Percentiles rank a stretch among this genome's conserved stretches.
Evolutionary conservation across 2,888 invertebrate genomes (phyloP).

Genomic region (Amphiduros pacificus): DNA sequence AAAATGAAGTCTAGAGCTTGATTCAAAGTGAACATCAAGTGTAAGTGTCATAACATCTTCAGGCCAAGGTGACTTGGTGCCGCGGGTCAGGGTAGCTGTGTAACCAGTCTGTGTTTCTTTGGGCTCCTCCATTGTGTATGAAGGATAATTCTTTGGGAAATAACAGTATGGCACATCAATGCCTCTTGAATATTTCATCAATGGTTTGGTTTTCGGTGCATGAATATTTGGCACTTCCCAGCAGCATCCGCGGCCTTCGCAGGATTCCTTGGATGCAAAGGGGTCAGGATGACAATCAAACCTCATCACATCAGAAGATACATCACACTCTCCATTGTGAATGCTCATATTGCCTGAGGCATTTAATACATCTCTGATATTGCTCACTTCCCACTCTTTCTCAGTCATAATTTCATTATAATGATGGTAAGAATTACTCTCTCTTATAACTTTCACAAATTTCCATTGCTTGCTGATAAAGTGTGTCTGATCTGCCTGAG

Average conservation of each 20-base stretch:
- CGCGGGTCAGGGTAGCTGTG: constrained; percentile 15
- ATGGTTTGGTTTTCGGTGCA: too few relatives aligned
- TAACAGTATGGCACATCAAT: constrained; percentile 29
- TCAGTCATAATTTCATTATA: too few relatives aligned
- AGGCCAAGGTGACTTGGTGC: constrained; percentile 28
- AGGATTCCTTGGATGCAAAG: constrained; percentile 7
- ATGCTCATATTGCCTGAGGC: too few relatives aligned
- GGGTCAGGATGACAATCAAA: constrained; percentile 33
- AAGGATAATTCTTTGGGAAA: constrained; percentile 29
- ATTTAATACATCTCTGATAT: too few relatives aligned
- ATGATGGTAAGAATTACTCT: too few relatives aligned
- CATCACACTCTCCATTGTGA: too few relatives aligned
- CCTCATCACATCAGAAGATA: neutral
- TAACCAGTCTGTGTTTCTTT: constrained; percentile 26
- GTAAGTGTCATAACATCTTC: constrained; percentile 25
- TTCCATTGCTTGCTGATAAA: too few relatives aligned
- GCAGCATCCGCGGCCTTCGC: constrained; percentile 29
- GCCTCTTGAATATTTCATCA: neutral
- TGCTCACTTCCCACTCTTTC: too few relatives aligned
- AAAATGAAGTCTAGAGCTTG: constrained; percentile 27
- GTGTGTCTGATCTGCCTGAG: too few relatives aligned
- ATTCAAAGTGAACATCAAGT: constrained; percentile 31
- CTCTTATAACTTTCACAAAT: too few relatives aligned
- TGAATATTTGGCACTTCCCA: constrained; percentile 23
- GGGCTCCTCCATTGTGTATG: constrained; percentile 19